phyloP scores from a whole-genome alignment of 2,797 vertebrate genomes.

The Rhynchonycteris naso region DNA sequence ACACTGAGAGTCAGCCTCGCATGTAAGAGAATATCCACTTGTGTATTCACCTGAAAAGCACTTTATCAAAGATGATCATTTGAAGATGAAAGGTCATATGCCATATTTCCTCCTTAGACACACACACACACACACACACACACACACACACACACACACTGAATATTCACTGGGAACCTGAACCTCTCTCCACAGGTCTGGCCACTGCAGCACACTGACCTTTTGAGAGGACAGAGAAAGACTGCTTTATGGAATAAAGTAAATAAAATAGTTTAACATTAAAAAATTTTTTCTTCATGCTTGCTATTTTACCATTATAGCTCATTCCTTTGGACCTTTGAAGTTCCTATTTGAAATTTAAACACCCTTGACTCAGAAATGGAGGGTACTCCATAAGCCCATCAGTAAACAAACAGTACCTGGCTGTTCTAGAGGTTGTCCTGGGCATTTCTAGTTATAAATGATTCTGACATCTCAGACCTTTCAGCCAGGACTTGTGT shows the following conservation, averaged over 20 bases:
- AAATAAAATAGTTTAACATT: background rate
- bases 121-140: background rate
- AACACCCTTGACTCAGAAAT: background rate
- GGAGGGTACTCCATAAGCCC: background rate
- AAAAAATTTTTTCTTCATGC: background rate
- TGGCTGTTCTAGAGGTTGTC: background rate
- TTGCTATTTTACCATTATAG: background rate
- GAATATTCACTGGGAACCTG: too few relatives aligned
- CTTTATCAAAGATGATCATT: background rate
- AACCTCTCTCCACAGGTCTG: background rate
- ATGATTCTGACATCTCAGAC: background rate
- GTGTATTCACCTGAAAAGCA: background rate
- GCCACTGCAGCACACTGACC: background rate
- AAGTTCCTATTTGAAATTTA: constrained; percentile 8
- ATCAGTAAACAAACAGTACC: background rate
- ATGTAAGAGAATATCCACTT: background rate
- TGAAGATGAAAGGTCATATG: background rate
- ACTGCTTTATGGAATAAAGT: background rate
- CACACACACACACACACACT: background rate
- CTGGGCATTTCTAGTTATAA: background rate
- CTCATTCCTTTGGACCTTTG: background rate
- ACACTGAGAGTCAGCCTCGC: background rate
- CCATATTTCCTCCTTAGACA: fast-evolving
- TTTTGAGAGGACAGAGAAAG: background rate
- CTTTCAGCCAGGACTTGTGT: background rate